A percentile compares a stretch with the other conserved stretches of the same genome.
Evolutionary conservation across 1,140 invertebrate genomes (phyloP).

Genomic region (Bombus superbus): DNA sequence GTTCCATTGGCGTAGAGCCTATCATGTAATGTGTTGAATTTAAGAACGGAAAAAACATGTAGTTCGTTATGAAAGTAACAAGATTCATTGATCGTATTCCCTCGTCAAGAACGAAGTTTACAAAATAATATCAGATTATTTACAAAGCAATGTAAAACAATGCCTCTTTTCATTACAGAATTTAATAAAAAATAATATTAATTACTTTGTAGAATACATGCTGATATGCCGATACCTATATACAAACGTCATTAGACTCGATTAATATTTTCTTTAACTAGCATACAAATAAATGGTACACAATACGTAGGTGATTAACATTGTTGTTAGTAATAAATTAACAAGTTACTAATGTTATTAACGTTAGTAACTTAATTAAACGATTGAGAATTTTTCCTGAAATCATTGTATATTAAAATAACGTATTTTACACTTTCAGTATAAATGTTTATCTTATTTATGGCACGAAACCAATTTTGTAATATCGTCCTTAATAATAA

Average conservation of each 20-base stretch:
- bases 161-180: neutral
- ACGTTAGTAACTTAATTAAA: neutral
- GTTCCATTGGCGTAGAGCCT: neutral
- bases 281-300: neutral
- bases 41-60: constrained; percentile 9
- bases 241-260: neutral
- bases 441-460: no score
- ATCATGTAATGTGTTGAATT: constrained; percentile 1
- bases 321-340: neutral
- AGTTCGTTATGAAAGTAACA: neutral
- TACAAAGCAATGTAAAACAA: neutral
- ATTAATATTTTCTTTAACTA: neutral
- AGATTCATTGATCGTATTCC: neutral
- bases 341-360: neutral
- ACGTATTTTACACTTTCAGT: no score
- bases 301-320: neutral
- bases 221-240: neutral
- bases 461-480: neutral
- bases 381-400: neutral
- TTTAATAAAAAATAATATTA: neutral
- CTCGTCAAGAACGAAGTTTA: neutral
- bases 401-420: neutral
- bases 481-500: neutral
- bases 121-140: neutral
- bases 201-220: no score